Conservation (phyloP, 2,113 vertebrate genomes). For the Cyanistes caeruleus region DNA sequence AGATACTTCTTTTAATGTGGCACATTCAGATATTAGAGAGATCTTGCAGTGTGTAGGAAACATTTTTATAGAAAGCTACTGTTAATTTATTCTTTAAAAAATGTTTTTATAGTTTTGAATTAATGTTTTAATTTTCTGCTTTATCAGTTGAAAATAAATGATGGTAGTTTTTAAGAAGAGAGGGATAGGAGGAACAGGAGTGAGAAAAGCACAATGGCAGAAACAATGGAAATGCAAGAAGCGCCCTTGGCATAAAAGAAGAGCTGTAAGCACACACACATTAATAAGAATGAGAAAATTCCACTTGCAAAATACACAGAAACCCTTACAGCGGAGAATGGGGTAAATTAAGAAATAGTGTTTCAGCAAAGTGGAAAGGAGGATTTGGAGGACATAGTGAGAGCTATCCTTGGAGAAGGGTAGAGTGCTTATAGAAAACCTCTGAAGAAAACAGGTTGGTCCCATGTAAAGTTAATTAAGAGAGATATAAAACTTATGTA, state of each 20-base stretch:
- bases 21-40: not conserved
- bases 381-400: not conserved
- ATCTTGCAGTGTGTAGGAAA: not conserved
- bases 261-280: not conserved
- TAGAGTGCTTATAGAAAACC: not conserved
- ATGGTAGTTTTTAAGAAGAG: not conserved
- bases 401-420: not conserved
- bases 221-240: not conserved
- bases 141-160: not conserved
- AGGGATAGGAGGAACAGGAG: not conserved
- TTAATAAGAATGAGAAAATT: not conserved
- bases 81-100: not conserved
- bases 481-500: not conserved
- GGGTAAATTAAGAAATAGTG: not conserved
- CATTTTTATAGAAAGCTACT: not conserved
- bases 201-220: not conserved
- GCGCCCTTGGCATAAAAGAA: rapidly evolving
- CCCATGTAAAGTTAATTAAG: not conserved
- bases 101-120: not conserved
- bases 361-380: not conserved
- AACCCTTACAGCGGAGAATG: not conserved
- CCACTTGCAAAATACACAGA: not conserved
- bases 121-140: not conserved
- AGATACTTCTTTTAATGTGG: not conserved
- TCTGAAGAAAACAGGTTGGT: not conserved